A percentile compares a stretch with the other conserved stretches of the same genome.
Conservation (phyloP, 2,888 invertebrate genomes). For the Alcis repandata region DNA sequence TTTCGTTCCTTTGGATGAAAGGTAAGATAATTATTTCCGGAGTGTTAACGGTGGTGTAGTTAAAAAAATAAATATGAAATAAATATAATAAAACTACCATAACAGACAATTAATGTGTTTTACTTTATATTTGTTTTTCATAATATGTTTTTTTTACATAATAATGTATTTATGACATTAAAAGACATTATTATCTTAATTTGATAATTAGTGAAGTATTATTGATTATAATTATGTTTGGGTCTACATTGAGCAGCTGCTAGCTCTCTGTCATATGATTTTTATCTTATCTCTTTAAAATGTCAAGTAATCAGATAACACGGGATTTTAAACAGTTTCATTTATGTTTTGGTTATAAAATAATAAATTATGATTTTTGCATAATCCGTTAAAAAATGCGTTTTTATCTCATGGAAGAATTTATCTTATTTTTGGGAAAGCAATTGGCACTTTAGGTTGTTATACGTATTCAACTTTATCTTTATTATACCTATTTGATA, state of each 20-base stretch:
- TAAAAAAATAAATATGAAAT: too few relatives aligned
- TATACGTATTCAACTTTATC: not conserved
- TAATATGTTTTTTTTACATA: not conserved
- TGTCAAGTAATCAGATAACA: constrained; percentile 16
- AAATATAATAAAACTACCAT: too few relatives aligned
- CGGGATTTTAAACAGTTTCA: constrained; percentile 6
- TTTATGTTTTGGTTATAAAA: constrained; percentile 7
- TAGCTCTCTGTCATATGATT: not conserved
- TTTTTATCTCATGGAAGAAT: not conserved
- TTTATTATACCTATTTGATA: not conserved
- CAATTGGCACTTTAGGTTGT: not conserved
- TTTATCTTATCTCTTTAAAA: constrained; percentile 18
- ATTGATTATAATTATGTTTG: not conserved
- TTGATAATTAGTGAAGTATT: too few relatives aligned
- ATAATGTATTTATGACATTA: not conserved
- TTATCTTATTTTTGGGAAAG: not conserved
- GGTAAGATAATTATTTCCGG: too few relatives aligned
- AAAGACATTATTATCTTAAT: too few relatives aligned
- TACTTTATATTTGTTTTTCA: not conserved
- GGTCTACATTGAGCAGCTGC: not conserved
- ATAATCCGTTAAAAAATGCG: not conserved
- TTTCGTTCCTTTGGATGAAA: too few relatives aligned
- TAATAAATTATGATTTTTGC: constrained; percentile 2
- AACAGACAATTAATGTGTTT: too few relatives aligned
- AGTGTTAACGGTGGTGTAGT: too few relatives aligned